Conservation (phyloP, 2,888 invertebrate genomes). For the Electrophaes corylata region DNA sequence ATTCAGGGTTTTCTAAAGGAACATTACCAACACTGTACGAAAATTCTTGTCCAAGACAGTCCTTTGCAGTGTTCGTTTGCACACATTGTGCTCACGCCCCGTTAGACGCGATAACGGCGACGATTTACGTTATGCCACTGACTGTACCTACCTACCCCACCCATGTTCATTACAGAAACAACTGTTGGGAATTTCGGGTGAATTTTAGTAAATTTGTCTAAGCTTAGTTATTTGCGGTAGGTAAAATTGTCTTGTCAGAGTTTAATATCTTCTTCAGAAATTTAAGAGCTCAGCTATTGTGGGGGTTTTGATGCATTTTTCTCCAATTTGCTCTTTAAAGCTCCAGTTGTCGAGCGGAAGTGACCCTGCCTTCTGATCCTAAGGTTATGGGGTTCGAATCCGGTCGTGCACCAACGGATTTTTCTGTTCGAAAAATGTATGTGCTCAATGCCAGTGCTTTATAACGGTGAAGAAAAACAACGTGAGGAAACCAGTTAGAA, state of each 20-base stretch:
- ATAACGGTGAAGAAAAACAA: too few relatives aligned
- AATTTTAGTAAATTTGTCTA: constrained; percentile 18
- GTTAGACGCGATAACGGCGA: constrained; percentile 24
- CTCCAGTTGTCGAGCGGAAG: too few relatives aligned
- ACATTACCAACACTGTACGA: constrained; percentile 19
- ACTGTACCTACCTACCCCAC: constrained; percentile 3
- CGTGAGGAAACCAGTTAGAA: too few relatives aligned
- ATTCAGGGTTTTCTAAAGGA: background rate
- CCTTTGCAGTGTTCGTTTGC: constrained; percentile 26
- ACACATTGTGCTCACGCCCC: constrained; percentile 26
- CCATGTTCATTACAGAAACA: constrained; percentile 21
- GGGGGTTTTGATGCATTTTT: too few relatives aligned
- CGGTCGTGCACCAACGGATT: too few relatives aligned
- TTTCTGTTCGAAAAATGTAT: too few relatives aligned
- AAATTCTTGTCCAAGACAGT: constrained; percentile 27
- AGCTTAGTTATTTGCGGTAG: background rate
- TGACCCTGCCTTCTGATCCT: too few relatives aligned
- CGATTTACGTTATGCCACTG: constrained; percentile 18
- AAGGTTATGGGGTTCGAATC: too few relatives aligned
- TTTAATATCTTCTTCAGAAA: too few relatives aligned
- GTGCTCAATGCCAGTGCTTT: too few relatives aligned
- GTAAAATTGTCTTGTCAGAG: background rate
- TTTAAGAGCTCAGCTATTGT: too few relatives aligned
- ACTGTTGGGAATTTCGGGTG: constrained; percentile 8
- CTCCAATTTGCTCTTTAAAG: too few relatives aligned